These are phyloP conservation scores for Lathamus discolor DNA, from an alignment of 2,113 vertebrate species.

Conservation along the genomic window DNA sequence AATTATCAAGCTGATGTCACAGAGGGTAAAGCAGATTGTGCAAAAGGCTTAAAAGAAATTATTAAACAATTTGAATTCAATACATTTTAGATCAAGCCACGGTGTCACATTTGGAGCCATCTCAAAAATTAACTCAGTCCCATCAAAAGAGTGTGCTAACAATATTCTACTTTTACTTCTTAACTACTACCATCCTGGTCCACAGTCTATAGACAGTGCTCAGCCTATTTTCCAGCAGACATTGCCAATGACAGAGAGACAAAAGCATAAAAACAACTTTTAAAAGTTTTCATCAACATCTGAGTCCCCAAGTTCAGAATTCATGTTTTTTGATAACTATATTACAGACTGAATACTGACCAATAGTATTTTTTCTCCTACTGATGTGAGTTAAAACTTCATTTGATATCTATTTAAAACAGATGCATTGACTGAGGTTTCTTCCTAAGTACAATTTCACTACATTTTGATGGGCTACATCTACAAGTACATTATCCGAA, in stretches of 20 bases:
- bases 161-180: background rate
- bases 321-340: background rate
- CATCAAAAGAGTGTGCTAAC: background rate
- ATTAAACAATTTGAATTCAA: background rate
- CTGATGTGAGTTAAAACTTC: background rate
- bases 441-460: background rate
- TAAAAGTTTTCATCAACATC: background rate
- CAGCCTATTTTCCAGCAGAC: background rate
- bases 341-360: background rate
- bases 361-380: background rate
- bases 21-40: background rate
- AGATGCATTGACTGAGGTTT: background rate
- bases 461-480: background rate
- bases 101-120: background rate
- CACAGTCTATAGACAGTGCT: background rate
- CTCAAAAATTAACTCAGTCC: background rate
- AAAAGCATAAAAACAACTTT: background rate
- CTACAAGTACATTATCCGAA: slow-evolving; percentile 20
- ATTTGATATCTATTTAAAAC: background rate
- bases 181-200: background rate
- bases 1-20: background rate
- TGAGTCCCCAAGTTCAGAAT: background rate
- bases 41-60: background rate
- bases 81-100: background rate
- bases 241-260: background rate